Evolutionary conservation across 2,797 vertebrate species (phyloP).

Genomic region (Gouania willdenowi): DNA sequence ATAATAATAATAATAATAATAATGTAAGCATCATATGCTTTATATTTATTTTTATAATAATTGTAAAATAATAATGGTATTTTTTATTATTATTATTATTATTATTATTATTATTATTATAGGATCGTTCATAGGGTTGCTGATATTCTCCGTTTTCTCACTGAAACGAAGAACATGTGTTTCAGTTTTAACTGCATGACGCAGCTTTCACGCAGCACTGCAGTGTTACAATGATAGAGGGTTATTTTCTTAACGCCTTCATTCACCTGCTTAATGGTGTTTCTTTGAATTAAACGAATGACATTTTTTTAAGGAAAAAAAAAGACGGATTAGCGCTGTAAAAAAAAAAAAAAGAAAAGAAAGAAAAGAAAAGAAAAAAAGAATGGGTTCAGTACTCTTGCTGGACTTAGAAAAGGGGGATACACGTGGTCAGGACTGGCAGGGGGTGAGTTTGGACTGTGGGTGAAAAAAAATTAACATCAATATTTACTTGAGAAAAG

Average conservation of each 20-base stretch:
- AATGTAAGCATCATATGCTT: too few relatives aligned
- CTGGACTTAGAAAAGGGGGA: constrained; percentile 11
- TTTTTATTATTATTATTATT: too few relatives aligned
- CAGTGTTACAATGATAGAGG: constrained; percentile 29
- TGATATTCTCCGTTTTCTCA: constrained; percentile 11
- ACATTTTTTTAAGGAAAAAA: constrained; percentile 43
- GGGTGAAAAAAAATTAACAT: too few relatives aligned
- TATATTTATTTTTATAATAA: background rate
- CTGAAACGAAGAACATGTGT: constrained; percentile 82
- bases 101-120: too few relatives aligned
- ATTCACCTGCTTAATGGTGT: constrained; percentile 48
- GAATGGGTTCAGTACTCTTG: background rate
- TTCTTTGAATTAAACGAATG: background rate
- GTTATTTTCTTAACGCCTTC: constrained; percentile 55
- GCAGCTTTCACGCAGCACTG: constrained; percentile 29
- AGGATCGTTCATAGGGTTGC: too few relatives aligned
- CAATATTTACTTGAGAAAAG: too few relatives aligned
- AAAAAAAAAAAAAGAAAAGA: background rate
- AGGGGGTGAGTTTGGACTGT: too few relatives aligned
- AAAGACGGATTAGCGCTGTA: constrained; percentile 39
- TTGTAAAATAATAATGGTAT: background rate
- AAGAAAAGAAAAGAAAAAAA: constrained; percentile 4
- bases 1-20: too few relatives aligned
- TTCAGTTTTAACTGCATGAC: constrained; percentile 70
- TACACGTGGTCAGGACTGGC: constrained; percentile 19